phyloP scores from a whole-genome alignment of 1,140 invertebrate genomes.

The Zaprionus lachaisei region DNA sequence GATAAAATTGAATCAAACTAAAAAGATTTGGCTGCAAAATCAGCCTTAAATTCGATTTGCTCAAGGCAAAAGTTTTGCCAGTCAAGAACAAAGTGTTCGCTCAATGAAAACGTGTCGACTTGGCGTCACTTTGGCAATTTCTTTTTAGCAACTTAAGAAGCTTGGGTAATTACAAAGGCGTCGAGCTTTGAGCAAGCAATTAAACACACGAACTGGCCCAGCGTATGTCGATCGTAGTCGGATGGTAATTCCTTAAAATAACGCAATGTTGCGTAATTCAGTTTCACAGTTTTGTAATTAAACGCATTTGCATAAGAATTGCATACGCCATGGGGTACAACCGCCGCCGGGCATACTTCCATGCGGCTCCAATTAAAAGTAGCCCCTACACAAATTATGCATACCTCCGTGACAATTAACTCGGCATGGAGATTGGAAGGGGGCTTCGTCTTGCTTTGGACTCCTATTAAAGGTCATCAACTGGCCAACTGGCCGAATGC shows the following conservation, averaged over 20 bases:
- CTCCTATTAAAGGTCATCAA: constrained; percentile 69
- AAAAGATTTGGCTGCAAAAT: constrained; percentile 54
- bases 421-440: background rate
- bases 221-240: background rate
- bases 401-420: constrained; percentile 4
- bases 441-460: background rate
- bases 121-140: constrained; percentile 48
- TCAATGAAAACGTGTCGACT: background rate
- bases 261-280: constrained; percentile 81
- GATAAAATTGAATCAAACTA: constrained; percentile 61
- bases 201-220: constrained; percentile 70
- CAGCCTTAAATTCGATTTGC: constrained; percentile 40
- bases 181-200: constrained; percentile 67
- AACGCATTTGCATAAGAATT: constrained; percentile 81
- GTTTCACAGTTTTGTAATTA: constrained; percentile 83
- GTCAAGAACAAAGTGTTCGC: background rate
- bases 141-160: background rate
- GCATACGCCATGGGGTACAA: constrained; percentile 30
- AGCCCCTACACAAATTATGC: constrained; percentile 14
- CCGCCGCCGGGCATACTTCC: constrained; percentile 67
- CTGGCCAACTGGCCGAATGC: constrained; percentile 35
- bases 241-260: constrained; percentile 70
- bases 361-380: constrained; percentile 72
- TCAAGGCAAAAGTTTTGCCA: constrained; percentile 10
- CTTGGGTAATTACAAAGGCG: constrained; percentile 74